Percentiles rank a stretch among this genome's conserved stretches.
Conservation (phyloP, 1,140 invertebrate genomes). For the Helicorthomorpha holstii region DNA sequence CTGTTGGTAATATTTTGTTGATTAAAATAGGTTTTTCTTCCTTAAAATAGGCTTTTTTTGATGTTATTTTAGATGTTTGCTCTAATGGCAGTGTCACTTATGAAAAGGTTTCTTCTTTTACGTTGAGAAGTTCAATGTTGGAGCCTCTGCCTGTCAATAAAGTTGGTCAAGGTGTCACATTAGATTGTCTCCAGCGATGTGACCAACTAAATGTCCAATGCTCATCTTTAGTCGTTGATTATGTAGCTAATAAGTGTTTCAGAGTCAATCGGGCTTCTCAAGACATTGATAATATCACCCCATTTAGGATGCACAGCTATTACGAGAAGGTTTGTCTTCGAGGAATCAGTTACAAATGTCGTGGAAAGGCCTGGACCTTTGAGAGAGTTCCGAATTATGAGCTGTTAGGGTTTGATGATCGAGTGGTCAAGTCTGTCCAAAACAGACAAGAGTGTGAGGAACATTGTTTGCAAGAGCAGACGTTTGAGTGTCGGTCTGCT, state of each 20-base stretch:
- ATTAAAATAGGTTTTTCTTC: neutral
- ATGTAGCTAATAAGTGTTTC: slow-evolving; percentile 28
- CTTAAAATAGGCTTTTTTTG: neutral
- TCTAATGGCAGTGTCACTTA: slow-evolving; percentile 32
- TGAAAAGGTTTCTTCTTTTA: slow-evolving; percentile 31
- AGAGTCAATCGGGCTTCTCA: slow-evolving; percentile 32
- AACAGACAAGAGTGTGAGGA: slow-evolving; percentile 31
- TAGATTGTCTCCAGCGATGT: slow-evolving; percentile 23
- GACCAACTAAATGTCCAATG: slow-evolving; percentile 27
- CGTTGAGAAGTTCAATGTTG: slow-evolving; percentile 26
- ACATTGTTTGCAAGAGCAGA: slow-evolving; percentile 24
- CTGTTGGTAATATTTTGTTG: slow-evolving; percentile 26
- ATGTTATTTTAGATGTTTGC: slow-evolving; percentile 23
- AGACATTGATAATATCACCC: slow-evolving; percentile 24
- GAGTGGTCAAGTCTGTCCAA: slow-evolving; percentile 22
- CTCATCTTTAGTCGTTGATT: slow-evolving; percentile 31
- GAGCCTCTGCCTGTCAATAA: slow-evolving; percentile 23
- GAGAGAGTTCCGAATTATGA: slow-evolving; percentile 30
- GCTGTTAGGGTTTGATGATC: slow-evolving; percentile 25
- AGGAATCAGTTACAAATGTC: slow-evolving; percentile 23
- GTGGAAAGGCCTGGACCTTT: slow-evolving; percentile 31
- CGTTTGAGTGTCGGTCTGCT: slow-evolving; percentile 29
- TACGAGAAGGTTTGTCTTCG: slow-evolving; percentile 34
- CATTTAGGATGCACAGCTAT: slow-evolving; percentile 27
- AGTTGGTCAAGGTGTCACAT: slow-evolving; percentile 24